phyloP scores from a whole-genome alignment of 2,797 vertebrate genomes.

The Malacoraja senta region DNA sequence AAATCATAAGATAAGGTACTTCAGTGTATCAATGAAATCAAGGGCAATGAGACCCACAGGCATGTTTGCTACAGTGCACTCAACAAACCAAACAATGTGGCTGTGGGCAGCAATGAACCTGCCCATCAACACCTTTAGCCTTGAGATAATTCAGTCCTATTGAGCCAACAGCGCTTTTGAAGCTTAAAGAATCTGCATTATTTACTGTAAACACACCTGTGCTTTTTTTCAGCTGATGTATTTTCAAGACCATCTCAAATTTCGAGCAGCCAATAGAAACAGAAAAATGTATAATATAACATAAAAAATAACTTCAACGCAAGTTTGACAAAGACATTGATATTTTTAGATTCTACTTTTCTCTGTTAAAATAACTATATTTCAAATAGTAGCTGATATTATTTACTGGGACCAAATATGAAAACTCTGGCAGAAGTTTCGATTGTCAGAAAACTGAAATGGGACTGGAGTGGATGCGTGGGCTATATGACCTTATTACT shows the following conservation, averaged over 20 bases:
- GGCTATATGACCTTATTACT: not conserved
- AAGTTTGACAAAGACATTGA: not conserved
- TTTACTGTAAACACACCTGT: not conserved
- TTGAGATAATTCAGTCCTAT: conserved; percentile 20
- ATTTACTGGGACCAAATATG: not conserved
- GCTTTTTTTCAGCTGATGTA: not conserved
- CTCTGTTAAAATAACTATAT: not conserved
- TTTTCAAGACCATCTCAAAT: not conserved
- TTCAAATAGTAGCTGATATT: not conserved
- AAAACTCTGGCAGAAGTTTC: not conserved
- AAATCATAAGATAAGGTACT: conserved; percentile 43
- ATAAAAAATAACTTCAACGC: not conserved
- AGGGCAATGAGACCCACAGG: conserved; percentile 45
- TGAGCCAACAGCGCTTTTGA: not conserved
- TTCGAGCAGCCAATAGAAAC: not conserved
- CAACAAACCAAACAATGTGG: conserved; percentile 36
- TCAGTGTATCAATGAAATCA: conserved; percentile 41
- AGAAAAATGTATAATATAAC: not conserved
- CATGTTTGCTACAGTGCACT: conserved; percentile 43
- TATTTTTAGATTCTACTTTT: not conserved
- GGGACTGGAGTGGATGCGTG: not conserved
- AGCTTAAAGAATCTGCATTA: not conserved
- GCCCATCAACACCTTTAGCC: conserved; percentile 41
- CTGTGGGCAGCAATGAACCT: conserved; percentile 38
- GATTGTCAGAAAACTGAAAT: not conserved